These are phyloP conservation scores for Prolemur simus DNA, from an alignment of 2,113 vertebrate species.

Conservation along the genomic window DNA sequence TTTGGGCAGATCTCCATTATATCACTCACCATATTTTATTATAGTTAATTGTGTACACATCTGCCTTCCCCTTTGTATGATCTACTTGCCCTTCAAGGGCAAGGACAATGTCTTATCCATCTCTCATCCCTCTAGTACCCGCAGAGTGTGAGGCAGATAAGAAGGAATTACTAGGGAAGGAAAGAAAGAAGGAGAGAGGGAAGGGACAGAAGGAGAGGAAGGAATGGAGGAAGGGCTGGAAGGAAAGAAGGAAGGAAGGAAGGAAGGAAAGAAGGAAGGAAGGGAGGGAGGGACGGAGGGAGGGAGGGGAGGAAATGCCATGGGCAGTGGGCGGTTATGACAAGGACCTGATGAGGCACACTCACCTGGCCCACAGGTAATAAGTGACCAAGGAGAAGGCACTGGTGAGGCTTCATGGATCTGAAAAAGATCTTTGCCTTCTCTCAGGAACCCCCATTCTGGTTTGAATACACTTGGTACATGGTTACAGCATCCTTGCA, in stretches of 20 bases:
- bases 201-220: neutral
- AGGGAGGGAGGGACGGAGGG: neutral
- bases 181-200: neutral
- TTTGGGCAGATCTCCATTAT: constrained; percentile 61
- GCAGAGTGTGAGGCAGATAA: constrained; percentile 52
- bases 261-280: no score
- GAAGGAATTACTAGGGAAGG: constrained; percentile 32
- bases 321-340: neutral
- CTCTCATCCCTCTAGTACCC: constrained; percentile 57
- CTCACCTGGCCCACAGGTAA: neutral
- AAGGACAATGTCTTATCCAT: constrained; percentile 54
- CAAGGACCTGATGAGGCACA: neutral
- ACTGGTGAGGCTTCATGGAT: neutral
- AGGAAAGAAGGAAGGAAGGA: neutral
- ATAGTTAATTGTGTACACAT: constrained; percentile 70
- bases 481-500: neutral
- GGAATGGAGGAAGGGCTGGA: neutral
- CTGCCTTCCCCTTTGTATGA: constrained; percentile 41
- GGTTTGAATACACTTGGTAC: neutral
- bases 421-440: neutral
- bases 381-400: neutral
- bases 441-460: neutral
- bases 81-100: constrained; percentile 65
- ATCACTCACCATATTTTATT: constrained; percentile 57
- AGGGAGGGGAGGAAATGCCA: neutral